phyloP scores from a whole-genome alignment of 2,113 vertebrate species.

The Cynocephalus volans region DNA sequence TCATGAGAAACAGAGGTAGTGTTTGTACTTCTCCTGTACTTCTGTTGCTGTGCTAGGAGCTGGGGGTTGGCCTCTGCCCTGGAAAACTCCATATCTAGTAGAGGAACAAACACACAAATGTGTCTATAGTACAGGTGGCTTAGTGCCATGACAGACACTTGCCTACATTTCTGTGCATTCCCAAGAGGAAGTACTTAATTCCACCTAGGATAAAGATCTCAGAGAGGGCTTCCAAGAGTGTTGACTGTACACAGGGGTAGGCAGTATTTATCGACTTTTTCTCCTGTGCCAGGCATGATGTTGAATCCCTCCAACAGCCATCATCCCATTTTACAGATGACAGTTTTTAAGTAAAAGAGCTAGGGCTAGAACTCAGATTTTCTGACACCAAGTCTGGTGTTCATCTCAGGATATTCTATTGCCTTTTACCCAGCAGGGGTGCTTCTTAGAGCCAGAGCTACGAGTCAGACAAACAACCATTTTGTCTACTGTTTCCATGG shows the following conservation, averaged over 20 bases:
- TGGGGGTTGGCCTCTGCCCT: background rate
- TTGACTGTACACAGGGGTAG: background rate
- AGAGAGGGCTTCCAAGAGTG: background rate
- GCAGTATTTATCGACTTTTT: background rate
- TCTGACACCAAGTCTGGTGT: background rate
- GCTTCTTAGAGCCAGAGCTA: conserved; percentile 69
- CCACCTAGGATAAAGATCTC: background rate
- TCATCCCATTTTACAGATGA: background rate
- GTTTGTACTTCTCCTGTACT: background rate
- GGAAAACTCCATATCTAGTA: background rate
- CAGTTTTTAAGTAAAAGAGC: background rate
- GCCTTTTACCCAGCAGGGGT: conserved; percentile 60
- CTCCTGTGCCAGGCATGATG: background rate
- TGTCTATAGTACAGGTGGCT: background rate
- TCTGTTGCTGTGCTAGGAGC: background rate
- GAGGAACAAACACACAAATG: background rate
- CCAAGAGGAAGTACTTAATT: background rate
- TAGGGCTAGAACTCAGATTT: background rate
- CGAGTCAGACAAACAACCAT: conserved; percentile 80
- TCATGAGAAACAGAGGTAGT: background rate
- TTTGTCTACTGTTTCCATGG: conserved; percentile 84
- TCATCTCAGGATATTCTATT: background rate
- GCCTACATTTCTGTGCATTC: background rate
- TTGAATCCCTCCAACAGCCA: background rate
- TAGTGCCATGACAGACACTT: background rate